phyloP scores from a whole-genome alignment of 2,113 vertebrate species.

The Archocentrus centrarchus region DNA sequence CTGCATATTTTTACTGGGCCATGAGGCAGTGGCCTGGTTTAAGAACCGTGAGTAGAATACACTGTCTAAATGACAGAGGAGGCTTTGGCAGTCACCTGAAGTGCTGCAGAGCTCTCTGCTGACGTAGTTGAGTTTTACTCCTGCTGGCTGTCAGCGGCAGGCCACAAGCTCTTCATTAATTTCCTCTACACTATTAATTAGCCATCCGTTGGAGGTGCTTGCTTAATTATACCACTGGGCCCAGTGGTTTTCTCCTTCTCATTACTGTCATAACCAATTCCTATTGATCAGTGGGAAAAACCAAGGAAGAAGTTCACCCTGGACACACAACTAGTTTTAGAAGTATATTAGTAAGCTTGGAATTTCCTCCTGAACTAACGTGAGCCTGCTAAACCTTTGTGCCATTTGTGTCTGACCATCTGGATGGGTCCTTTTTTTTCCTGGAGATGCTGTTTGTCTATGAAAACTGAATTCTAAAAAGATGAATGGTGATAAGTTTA shows the following conservation, averaged over 20 bases:
- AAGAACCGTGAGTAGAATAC: constrained; percentile 34
- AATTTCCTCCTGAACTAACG: not conserved
- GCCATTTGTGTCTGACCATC: constrained; percentile 10
- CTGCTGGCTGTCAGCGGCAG: constrained; percentile 68
- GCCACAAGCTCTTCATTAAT: constrained; percentile 70
- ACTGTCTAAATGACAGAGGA: constrained; percentile 61
- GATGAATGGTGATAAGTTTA: constrained; percentile 15
- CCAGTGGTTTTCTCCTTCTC: constrained; percentile 57
- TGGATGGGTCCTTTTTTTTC: not conserved
- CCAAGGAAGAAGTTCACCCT: constrained; percentile 36
- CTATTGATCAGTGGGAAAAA: constrained; percentile 72
- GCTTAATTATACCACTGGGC: constrained; percentile 75
- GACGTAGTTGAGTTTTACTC: constrained; percentile 65
- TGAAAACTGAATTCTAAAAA: constrained; percentile 28
- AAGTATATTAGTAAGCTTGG: constrained; percentile 15
- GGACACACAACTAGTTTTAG: constrained; percentile 31
- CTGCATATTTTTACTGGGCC: constrained; percentile 9
- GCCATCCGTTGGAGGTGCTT: constrained; percentile 56
- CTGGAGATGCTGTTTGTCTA: not conserved
- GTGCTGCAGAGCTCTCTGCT: constrained; percentile 62
- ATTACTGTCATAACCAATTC: constrained; percentile 69
- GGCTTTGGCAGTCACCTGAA: constrained; percentile 69
- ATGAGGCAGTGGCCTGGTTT: constrained; percentile 41
- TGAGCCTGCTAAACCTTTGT: not conserved
- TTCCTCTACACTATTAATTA: constrained; percentile 76